Base-by-base conservation (phyloP, 2,797 vertebrate genomes). In the Alectoris magna region DNA sequence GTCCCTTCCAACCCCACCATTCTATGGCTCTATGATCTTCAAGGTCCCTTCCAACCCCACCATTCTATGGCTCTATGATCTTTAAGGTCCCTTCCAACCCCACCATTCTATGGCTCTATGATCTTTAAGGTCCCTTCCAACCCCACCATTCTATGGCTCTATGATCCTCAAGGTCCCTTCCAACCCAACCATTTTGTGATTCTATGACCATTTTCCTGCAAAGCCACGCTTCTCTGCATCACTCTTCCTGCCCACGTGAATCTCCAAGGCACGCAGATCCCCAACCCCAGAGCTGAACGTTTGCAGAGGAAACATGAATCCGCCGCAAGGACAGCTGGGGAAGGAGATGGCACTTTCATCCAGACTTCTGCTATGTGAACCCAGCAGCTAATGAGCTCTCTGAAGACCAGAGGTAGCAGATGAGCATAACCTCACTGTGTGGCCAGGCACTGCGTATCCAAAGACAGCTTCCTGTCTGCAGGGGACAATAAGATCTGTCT, bases 371-470 rank as follows among this genome's bases (percentile, higher is more conserved):
- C 72, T 74, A 87, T 69, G 75, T 63, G 88, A 94, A 95, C 88
- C 73, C 82, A 51, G 49, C 55, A 79, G 24, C 63, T 94, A 95
- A 96, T 93, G 90, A 95, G 91, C 84, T 89, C 92, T 96, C 91
- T 93, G 75, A 94, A 94, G 90, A 90, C 90, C 74, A 91, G 21
- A 66, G 68, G 68, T 94, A 88, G 95, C 74, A 66, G 49, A 91
- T 84, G 31, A 91, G 68, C 71, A 55, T 77, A 96, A 88, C 38
- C 78, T 82, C 56, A 83, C 1, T 26, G 48, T 1, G 11, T 21
- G 53, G 64, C 78, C 44, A 60, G 89, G 72, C 51, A 63, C 78
- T 1, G 48, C 74, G 82, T 46, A 94, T 43, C 87, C 84, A 87
- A 72, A 79, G 55, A 88, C 78, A 94, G 74, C 86, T 91, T 69